phyloP scores from a whole-genome alignment of 2,888 invertebrate species.

The Dione juno region DNA sequence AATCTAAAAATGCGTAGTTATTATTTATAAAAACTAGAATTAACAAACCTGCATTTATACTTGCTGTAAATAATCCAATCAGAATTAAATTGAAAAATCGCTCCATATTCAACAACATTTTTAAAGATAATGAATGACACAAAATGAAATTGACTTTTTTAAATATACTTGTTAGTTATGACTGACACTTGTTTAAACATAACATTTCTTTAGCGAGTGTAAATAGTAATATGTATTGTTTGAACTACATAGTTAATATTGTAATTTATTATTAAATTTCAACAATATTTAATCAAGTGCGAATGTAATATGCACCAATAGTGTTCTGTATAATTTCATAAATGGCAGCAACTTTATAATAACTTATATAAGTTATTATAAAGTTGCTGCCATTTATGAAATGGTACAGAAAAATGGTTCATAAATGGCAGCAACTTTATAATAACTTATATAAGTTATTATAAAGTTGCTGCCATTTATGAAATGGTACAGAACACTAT shows the following conservation, averaged over 20 bases:
- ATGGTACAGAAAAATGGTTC: not conserved
- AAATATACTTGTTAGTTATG: not conserved
- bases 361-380: not conserved
- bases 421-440: not conserved
- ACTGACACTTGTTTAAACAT: constrained; percentile 13
- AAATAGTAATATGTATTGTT: constrained; percentile 3
- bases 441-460: not conserved
- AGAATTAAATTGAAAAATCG: not conserved
- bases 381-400: not conserved
- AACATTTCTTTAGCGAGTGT: not conserved
- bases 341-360: not conserved
- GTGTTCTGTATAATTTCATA: constrained; percentile 2
- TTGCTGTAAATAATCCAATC: not conserved
- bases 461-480: not conserved
- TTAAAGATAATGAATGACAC: not conserved
- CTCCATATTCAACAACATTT: constrained; percentile 3
- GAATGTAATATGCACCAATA: not conserved
- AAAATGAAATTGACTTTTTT: not conserved
- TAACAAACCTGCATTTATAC: not conserved
- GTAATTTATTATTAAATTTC: constrained; percentile 1
- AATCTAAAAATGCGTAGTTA: no score
- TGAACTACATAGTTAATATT: not conserved
- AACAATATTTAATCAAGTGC: not conserved
- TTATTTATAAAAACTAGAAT: no score
- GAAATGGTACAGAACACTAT: constrained; percentile 4